Conservation (phyloP, 2,797 vertebrate species). For the Carapus acus region DNA sequence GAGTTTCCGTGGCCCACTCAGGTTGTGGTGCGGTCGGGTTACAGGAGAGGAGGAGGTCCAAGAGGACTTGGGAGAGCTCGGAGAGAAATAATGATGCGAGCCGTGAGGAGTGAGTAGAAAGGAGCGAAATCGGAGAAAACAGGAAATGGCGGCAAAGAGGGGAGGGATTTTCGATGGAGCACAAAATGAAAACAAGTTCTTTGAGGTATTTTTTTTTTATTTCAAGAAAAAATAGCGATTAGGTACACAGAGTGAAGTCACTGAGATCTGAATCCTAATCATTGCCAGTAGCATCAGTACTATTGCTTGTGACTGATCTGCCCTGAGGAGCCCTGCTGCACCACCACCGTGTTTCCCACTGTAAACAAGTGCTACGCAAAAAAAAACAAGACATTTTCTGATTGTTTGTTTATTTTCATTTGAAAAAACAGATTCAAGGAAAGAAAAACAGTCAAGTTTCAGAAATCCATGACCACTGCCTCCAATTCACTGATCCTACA, state of each 20-base stretch:
- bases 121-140: no score
- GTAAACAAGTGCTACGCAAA: conserved; percentile 71
- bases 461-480: conserved; percentile 63
- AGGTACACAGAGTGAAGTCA: conserved; percentile 55
- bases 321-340: conserved; percentile 46
- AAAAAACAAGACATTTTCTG: conserved; percentile 68
- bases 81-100: conserved; percentile 17
- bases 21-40: conserved; percentile 57
- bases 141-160: no score
- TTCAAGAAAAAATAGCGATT: conserved; percentile 50
- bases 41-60: conserved; percentile 67
- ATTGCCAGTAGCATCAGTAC: conserved; percentile 69
- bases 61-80: conserved; percentile 48
- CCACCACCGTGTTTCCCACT: conserved; percentile 49
- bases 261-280: conserved; percentile 59
- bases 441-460: conserved; percentile 70
- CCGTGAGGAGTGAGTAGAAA: no score
- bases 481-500: conserved; percentile 69
- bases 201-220: conserved; percentile 71
- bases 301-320: conserved; percentile 50
- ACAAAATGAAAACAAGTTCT: conserved; percentile 53
- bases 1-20: conserved; percentile 59
- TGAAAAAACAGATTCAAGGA: conserved; percentile 60
- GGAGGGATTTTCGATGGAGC: no score
- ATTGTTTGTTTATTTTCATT: conserved; percentile 73